A percentile compares a stretch with the other conserved stretches of the same genome.
These are phyloP conservation scores for Gortyna flavago DNA, from an alignment of 2,888 invertebrate genomes.

Conservation along the genomic window DNA sequence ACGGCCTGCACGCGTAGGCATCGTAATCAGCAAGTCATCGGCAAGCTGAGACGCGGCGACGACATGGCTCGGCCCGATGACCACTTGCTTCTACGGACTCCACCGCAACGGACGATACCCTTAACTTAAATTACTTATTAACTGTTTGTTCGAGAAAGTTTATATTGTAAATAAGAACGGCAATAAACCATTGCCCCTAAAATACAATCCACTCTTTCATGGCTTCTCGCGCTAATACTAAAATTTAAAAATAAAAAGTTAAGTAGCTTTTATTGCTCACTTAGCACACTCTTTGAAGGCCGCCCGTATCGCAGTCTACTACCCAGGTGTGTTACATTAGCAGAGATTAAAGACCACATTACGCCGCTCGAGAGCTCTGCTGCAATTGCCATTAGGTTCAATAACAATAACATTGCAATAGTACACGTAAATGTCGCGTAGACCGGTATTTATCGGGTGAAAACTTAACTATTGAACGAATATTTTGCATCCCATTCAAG, in stretches of 20 bases:
- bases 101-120: too few species aligned
- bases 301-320: background rate
- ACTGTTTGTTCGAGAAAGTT: too few species aligned
- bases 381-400: conserved; percentile 6
- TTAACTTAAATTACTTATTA: too few species aligned
- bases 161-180: too few species aligned
- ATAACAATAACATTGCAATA: conserved; percentile 16
- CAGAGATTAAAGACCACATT: conserved; percentile 18
- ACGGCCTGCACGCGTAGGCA: too few species aligned
- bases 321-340: conserved; percentile 14
- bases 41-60: too few species aligned
- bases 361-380: background rate
- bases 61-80: too few species aligned
- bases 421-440: conserved; percentile 4
- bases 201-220: background rate
- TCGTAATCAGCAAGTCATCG: too few species aligned
- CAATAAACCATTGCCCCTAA: too few species aligned
- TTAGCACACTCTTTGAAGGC: conserved; percentile 6
- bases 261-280: background rate
- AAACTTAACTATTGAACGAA: background rate
- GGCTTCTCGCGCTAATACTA: background rate
- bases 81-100: too few species aligned
- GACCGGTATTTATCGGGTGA: background rate
- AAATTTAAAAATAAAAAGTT: background rate
- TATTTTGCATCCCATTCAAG: background rate